phyloP scores from a whole-genome alignment of 2,113 vertebrate genomes.

The Hippocampus comes region DNA sequence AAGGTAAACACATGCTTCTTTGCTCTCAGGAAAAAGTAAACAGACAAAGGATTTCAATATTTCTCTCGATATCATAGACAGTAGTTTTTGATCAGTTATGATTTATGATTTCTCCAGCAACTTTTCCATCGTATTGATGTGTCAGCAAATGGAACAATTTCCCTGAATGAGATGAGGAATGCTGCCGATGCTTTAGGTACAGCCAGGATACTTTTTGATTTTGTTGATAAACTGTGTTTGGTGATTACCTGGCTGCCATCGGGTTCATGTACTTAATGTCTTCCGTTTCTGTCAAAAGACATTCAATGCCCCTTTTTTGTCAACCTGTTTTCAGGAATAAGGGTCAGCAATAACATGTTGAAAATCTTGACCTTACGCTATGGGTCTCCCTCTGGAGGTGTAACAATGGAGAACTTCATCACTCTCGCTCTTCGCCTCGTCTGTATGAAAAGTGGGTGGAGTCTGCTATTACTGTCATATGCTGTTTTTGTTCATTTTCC shows the following conservation, averaged over 20 bases:
- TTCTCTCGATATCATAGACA: neutral
- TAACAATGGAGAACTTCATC: slow-evolving; percentile 70
- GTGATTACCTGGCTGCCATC: neutral
- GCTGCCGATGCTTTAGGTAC: slow-evolving; percentile 57
- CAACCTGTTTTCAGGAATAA: slow-evolving; percentile 40
- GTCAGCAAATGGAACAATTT: slow-evolving; percentile 59
- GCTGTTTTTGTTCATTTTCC: neutral
- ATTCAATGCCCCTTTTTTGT: neutral
- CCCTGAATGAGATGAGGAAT: slow-evolving; percentile 60
- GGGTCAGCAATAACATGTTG: slow-evolving; percentile 55
- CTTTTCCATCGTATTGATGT: slow-evolving; percentile 60
- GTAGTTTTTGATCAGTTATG: neutral
- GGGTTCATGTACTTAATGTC: neutral
- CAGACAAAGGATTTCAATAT: neutral
- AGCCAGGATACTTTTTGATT: too few species aligned
- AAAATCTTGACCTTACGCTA: slow-evolving; percentile 67
- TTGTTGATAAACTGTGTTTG: neutral
- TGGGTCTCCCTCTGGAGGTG: slow-evolving; percentile 46
- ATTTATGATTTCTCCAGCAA: slow-evolving; percentile 42
- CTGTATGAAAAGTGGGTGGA: slow-evolving; percentile 65
- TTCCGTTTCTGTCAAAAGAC: too few species aligned
- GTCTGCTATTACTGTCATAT: neutral
- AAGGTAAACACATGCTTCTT: slow-evolving; percentile 50
- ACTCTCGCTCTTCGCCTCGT: slow-evolving; percentile 63
- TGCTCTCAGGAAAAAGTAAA: neutral